These are phyloP conservation scores for Lomographa bimaculata DNA, from an alignment of 2,888 invertebrate species.

Conservation along the genomic window DNA sequence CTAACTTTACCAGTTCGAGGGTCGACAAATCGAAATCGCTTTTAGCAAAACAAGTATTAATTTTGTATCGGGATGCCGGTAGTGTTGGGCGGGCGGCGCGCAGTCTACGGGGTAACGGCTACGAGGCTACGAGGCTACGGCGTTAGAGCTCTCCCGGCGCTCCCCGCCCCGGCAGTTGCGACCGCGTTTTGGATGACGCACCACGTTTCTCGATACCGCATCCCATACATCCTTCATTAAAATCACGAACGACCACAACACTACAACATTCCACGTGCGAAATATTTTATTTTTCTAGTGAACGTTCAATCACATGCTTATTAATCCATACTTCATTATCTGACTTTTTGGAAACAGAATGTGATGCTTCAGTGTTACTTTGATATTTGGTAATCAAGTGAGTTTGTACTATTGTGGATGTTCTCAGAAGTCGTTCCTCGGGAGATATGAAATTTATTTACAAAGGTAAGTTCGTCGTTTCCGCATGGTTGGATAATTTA, in stretches of 20 bases:
- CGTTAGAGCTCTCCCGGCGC: no score
- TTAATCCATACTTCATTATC: no score
- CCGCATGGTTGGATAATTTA: constrained; percentile 20
- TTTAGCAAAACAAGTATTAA: constrained; percentile 83
- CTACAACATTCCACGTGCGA: constrained; percentile 34
- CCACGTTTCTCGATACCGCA: constrained; percentile 49
- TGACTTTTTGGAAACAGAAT: constrained; percentile 43
- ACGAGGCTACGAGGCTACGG: constrained; percentile 24
- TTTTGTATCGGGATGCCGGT: constrained; percentile 74
- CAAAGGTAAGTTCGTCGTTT: constrained; percentile 41
- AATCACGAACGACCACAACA: constrained; percentile 48
- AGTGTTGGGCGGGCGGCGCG: constrained; percentile 62
- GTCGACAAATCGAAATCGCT: constrained; percentile 82
- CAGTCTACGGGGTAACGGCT: constrained; percentile 50
- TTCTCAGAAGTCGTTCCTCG: constrained; percentile 26
- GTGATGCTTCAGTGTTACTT: constrained; percentile 59
- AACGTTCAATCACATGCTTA: constrained; percentile 31
- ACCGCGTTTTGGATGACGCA: constrained; percentile 58
- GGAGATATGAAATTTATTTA: constrained; percentile 41
- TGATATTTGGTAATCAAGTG: constrained; percentile 54
- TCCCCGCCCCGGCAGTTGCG: constrained; percentile 72
- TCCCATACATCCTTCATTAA: constrained; percentile 49
- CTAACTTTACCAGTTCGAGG: constrained; percentile 78
- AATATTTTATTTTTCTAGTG: constrained; percentile 33
- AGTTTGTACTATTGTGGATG: constrained; percentile 57